Evolutionary conservation across 1,140 invertebrate genomes (phyloP).

Genomic region (Caenorhabditis elegans): WBcel235 BX284605.5:12351001-12351500

Average conservation of each 20-base stretch:
- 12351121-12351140: not conserved
- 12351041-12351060: constrained; percentile 28
- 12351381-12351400: constrained; percentile 32
- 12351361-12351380: constrained; percentile 26
- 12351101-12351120: constrained; percentile 20
- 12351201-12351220: not conserved
- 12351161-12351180: constrained; percentile 6
- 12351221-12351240: not conserved
- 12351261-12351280: not conserved
- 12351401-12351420: not conserved
- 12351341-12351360: constrained; percentile 1
- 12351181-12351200: constrained; percentile 11
- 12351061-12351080: constrained; percentile 28
- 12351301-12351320: not conserved
- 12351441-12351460: constrained; percentile 19
- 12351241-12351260: not conserved
- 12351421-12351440: not conserved
- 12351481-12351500: not conserved
- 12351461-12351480: constrained; percentile 27
- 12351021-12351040: not conserved
- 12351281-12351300: not conserved
- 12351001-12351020: not conserved
- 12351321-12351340: not conserved
- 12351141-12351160: constrained; percentile 3
- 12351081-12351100: constrained; percentile 26